phyloP scores from a whole-genome alignment of 2,113 vertebrate genomes.

The Eudorcas thomsonii region DNA sequence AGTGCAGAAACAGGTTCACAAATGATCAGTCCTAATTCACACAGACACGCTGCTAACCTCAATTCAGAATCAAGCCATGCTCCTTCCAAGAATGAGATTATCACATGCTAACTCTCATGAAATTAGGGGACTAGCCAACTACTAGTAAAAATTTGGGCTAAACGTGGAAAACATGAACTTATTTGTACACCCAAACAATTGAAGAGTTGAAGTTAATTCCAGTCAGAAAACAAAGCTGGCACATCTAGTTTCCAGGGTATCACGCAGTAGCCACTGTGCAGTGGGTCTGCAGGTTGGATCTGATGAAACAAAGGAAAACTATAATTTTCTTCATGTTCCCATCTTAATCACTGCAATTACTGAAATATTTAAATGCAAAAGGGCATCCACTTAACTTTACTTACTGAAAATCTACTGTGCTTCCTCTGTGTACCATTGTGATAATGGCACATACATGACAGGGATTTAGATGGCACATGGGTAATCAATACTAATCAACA shows the following conservation, averaged over 20 bases:
- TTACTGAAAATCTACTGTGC: neutral
- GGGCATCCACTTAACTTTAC: neutral
- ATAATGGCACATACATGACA: neutral
- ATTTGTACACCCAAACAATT: neutral
- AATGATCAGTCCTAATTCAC: neutral
- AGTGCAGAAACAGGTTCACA: neutral
- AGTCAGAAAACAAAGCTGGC: neutral
- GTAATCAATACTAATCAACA: neutral
- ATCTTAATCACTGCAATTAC: neutral
- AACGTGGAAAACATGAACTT: neutral
- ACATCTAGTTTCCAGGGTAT: neutral
- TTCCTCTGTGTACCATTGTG: neutral
- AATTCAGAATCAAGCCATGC: neutral
- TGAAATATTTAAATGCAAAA: neutral
- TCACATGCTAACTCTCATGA: neutral
- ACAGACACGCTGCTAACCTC: neutral
- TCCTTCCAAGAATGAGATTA: neutral
- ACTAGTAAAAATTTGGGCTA: neutral
- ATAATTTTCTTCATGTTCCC: neutral
- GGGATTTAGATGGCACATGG: neutral
- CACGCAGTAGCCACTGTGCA: neutral
- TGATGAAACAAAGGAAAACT: neutral
- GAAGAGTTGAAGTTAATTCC: neutral
- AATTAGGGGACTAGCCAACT: neutral
- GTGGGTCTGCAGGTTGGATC: neutral